Evolutionary conservation across 2,797 vertebrate genomes (phyloP).

Genomic region (Acrocephalus scirpaceus): DNA sequence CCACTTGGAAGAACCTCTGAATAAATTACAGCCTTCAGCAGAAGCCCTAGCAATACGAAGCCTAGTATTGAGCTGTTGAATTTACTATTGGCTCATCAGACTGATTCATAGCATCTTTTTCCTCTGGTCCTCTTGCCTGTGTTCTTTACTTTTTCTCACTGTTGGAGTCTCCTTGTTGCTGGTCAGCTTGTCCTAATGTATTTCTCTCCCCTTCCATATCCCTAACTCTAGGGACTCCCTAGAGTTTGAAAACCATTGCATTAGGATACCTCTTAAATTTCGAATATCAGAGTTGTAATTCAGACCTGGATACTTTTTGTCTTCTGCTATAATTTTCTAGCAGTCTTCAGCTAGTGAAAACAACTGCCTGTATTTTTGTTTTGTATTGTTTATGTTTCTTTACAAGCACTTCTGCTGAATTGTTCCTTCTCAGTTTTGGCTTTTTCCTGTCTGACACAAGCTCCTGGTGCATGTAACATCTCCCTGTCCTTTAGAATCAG

Average conservation of each 20-base stretch:
- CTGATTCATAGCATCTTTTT: neutral
- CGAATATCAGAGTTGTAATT: neutral
- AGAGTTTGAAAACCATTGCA: neutral
- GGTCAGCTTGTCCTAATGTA: neutral
- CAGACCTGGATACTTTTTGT: neutral
- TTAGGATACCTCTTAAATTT: neutral
- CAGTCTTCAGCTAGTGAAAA: neutral
- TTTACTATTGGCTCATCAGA: neutral
- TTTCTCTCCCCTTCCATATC: neutral
- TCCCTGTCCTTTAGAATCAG: neutral
- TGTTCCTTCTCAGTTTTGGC: neutral
- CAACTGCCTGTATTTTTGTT: neutral
- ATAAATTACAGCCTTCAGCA: neutral
- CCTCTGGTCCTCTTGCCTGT: neutral
- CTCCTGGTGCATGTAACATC: neutral
- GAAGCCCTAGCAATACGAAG: neutral
- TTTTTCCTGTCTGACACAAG: neutral
- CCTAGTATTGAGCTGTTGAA: neutral
- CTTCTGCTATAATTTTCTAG: neutral
- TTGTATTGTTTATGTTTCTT: neutral
- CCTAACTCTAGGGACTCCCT: neutral
- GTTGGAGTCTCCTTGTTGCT: neutral
- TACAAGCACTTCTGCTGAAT: neutral
- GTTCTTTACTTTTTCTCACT: neutral
- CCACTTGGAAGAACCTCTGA: neutral